Conservation (phyloP, 2,113 vertebrate species). For the Mionectes macconnelli region DNA sequence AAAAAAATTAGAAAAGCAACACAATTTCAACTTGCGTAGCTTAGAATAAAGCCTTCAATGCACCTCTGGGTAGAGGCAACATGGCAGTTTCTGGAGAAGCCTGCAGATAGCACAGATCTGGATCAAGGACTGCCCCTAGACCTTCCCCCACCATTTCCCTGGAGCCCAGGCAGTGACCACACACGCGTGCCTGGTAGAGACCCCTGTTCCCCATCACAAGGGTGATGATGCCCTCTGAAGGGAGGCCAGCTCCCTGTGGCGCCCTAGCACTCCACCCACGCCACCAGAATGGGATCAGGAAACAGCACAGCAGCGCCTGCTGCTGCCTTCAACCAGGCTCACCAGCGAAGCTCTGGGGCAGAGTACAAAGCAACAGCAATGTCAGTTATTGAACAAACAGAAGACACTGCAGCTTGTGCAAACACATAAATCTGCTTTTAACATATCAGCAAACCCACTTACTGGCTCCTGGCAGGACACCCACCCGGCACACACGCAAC, state of each 20-base stretch:
- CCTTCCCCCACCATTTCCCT: accelerated
- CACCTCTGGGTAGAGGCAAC: accelerated
- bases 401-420: neutral
- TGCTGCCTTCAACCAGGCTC: neutral
- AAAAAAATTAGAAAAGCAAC: neutral
- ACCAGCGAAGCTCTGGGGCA: neutral
- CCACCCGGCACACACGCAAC: accelerated
- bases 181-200: neutral
- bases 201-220: neutral
- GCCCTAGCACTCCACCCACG: neutral
- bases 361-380: neutral
- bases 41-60: neutral
- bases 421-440: neutral
- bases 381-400: neutral
- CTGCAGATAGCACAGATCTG: neutral
- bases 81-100: neutral
- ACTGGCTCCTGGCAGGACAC: neutral
- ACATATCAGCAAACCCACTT: neutral
- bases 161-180: neutral
- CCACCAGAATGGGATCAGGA: neutral
- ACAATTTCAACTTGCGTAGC: neutral
- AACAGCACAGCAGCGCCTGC: accelerated
- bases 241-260: neutral
- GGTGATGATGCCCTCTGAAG: neutral
- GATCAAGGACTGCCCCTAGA: neutral